Conservation (phyloP, 1,140 invertebrate species). For the Drosophila ironensis region DNA sequence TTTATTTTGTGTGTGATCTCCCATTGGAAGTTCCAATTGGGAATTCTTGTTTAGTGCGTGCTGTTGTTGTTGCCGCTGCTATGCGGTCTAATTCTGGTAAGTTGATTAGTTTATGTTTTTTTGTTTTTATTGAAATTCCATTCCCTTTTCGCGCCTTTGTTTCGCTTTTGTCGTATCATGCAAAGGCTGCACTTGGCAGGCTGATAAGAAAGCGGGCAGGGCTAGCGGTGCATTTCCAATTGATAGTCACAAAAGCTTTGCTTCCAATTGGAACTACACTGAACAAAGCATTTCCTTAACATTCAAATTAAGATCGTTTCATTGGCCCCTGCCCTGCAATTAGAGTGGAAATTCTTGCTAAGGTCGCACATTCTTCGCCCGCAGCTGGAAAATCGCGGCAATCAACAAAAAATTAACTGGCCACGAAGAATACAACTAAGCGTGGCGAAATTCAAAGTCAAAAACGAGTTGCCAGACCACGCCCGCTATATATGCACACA, state of each 20-base stretch:
- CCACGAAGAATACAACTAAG: constrained; percentile 53
- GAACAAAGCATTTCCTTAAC: not conserved
- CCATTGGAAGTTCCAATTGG: constrained; percentile 51
- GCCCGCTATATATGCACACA: constrained; percentile 36
- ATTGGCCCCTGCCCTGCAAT: constrained; percentile 3
- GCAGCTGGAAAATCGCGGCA: constrained; percentile 45
- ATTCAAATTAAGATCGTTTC: not conserved
- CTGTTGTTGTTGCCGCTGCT: constrained; percentile 31
- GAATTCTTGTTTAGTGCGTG: constrained; percentile 17
- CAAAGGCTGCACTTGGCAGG: constrained; percentile 43
- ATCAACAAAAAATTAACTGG: constrained; percentile 56
- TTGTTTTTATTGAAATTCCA: constrained; percentile 11
- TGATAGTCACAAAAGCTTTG: too few relatives aligned
- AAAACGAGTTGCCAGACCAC: constrained; percentile 51
- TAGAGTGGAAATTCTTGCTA: constrained; percentile 55
- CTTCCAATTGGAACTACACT: not conserved
- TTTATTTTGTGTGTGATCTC: constrained; percentile 3
- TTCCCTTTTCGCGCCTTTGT: constrained; percentile 4
- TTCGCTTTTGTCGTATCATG: constrained; percentile 15
- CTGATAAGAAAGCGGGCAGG: constrained; percentile 12
- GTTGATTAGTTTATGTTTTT: constrained; percentile 54
- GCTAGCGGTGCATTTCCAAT: not conserved
- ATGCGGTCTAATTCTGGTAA: constrained; percentile 65
- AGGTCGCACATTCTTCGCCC: constrained; percentile 39
- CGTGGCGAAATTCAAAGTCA: constrained; percentile 74